phyloP scores from a whole-genome alignment of 1,140 invertebrate species.

The Drosophila bipectinata region DNA sequence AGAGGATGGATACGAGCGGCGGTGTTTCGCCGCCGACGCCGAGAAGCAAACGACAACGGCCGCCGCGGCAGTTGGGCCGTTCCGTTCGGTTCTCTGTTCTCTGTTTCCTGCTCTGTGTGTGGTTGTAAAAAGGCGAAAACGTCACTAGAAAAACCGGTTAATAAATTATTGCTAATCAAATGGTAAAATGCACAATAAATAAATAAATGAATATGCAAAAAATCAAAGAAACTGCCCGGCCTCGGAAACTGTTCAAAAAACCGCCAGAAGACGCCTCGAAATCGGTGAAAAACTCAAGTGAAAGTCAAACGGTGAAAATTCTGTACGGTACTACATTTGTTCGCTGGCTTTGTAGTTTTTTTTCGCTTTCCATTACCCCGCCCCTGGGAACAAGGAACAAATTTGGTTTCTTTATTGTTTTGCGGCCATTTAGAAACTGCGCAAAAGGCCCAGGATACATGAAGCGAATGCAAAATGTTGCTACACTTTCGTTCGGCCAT shows the following conservation, averaged over 20 bases:
- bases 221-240: conserved; percentile 22
- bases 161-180: conserved; percentile 82
- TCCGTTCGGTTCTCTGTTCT: conserved; percentile 47
- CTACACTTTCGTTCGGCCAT: conserved; percentile 5
- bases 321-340: conserved; percentile 34
- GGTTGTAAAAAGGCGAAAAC: conserved; percentile 81
- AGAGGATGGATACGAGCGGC: conserved; percentile 11
- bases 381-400: neutral
- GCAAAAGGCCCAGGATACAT: conserved; percentile 59
- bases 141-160: conserved; percentile 82
- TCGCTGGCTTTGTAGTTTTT: conserved; percentile 49
- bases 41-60: conserved; percentile 16
- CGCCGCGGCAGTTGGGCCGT: conserved; percentile 55
- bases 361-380: conserved; percentile 25
- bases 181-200: conserved; percentile 68
- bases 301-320: conserved; percentile 66
- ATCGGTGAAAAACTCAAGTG: conserved; percentile 54
- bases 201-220: conserved; percentile 51
- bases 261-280: conserved; percentile 8
- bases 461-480: conserved; percentile 43
- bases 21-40: conserved; percentile 24
- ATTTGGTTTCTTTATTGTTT: conserved; percentile 35
- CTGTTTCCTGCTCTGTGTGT: conserved; percentile 67
- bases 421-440: conserved; percentile 73
- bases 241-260: conserved; percentile 25